A percentile compares a stretch with the other conserved stretches of the same genome.
These are phyloP conservation scores for Antitype chi DNA, from an alignment of 2,888 invertebrate species.

Conservation along the genomic window DNA sequence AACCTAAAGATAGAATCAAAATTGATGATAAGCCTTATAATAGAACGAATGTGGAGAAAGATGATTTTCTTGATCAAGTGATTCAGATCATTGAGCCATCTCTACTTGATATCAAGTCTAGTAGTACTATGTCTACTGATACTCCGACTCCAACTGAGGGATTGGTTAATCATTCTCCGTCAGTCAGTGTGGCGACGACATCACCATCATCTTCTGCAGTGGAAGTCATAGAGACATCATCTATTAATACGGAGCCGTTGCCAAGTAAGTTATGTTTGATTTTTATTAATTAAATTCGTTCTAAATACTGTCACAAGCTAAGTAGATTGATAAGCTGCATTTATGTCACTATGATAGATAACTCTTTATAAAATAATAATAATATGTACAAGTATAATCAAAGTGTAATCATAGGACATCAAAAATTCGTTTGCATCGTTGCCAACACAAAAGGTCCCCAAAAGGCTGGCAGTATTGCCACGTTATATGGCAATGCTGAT, in stretches of 20 bases:
- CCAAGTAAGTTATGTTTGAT: slow-evolving; percentile 78
- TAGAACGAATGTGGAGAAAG: slow-evolving; percentile 72
- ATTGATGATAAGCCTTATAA: slow-evolving; percentile 76
- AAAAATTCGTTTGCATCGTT: too few relatives aligned
- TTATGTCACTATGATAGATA: too few relatives aligned
- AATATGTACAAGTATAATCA: too few relatives aligned
- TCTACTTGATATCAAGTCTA: slow-evolving; percentile 71
- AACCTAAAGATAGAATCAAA: slow-evolving; percentile 77
- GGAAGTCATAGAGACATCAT: slow-evolving; percentile 75
- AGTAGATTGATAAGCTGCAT: too few relatives aligned
- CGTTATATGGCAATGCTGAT: too few relatives aligned
- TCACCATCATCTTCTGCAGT: slow-evolving; percentile 18
- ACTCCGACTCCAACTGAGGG: slow-evolving; percentile 84
- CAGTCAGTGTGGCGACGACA: slow-evolving; percentile 63
- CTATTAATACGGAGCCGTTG: slow-evolving; percentile 81
- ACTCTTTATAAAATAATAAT: too few relatives aligned
- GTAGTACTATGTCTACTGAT: slow-evolving; percentile 68
- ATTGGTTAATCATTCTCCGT: slow-evolving; percentile 73
- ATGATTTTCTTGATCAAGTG: slow-evolving; percentile 74
- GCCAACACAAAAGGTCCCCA: too few relatives aligned
- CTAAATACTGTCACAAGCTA: too few relatives aligned
- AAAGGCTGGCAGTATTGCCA: too few relatives aligned
- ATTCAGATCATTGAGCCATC: slow-evolving; percentile 82
- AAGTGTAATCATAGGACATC: too few relatives aligned
- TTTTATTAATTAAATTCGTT: neutral